Conservation (phyloP, 1,140 invertebrate species). For the Babylonia areolata region DNA sequence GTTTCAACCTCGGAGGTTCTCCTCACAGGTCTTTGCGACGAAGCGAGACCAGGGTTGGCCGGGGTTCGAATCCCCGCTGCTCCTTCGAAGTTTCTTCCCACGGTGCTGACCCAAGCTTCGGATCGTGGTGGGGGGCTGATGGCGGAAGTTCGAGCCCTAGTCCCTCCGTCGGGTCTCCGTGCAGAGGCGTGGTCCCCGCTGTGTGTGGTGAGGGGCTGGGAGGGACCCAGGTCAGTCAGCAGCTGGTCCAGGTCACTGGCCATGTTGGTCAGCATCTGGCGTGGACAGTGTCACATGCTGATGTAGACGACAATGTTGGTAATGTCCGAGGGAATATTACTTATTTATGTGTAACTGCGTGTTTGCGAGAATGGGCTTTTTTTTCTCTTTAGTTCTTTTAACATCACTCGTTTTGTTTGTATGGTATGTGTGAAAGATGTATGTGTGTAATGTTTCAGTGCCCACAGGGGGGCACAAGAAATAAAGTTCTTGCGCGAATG, state of each 20-base stretch:
- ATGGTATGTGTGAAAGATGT: no score
- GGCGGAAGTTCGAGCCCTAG: neutral
- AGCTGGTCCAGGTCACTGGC: slow-evolving; percentile 84
- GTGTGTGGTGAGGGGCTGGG: neutral
- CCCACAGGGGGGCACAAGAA: no score
- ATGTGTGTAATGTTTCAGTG: no score
- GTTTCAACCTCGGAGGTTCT: neutral
- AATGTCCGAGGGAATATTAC: no score
- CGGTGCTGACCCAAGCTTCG: neutral
- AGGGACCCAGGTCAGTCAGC: slow-evolving; percentile 81
- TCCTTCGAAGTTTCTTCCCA: neutral
- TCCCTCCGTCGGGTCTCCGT: neutral
- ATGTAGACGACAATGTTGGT: no score
- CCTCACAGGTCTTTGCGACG: no score
- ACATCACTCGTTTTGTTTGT: no score
- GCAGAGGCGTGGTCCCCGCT: neutral
- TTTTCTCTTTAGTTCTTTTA: no score
- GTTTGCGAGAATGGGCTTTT: no score
- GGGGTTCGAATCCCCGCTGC: neutral
- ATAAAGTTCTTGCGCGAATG: no score
- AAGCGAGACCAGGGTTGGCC: no score
- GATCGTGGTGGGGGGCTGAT: neutral
- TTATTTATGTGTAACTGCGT: no score
- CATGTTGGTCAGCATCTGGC: slow-evolving; percentile 82
- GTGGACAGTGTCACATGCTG: neutral